A percentile compares a stretch with the other conserved stretches of the same genome.
Evolutionary conservation across 2,113 vertebrate species (phyloP).

Genomic region (Pseudorectes ferrugineus): DNA sequence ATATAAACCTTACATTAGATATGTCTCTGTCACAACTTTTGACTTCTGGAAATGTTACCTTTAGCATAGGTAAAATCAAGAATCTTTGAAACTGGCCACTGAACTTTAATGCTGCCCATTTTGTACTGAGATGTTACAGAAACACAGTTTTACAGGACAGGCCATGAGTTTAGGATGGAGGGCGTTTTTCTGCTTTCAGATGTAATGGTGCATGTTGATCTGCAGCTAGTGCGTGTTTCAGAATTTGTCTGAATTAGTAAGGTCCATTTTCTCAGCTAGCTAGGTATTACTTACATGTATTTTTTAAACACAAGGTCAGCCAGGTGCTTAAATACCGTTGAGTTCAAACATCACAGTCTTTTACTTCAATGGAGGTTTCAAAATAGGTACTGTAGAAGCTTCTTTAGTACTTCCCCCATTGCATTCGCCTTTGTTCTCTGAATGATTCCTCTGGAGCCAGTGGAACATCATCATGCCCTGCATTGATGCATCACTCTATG

Average conservation of each 20-base stretch:
- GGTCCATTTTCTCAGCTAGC: background rate
- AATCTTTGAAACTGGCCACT: background rate
- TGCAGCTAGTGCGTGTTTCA: background rate
- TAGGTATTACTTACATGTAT: background rate
- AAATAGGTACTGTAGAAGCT: background rate
- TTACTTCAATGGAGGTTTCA: background rate
- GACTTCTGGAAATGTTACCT: background rate
- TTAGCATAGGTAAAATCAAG: background rate
- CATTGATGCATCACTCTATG: background rate
- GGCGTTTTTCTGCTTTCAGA: background rate
- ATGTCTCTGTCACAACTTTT: background rate
- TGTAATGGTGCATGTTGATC: background rate
- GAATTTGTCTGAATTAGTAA: background rate
- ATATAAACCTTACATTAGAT: constrained; percentile 12
- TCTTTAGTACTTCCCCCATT: background rate
- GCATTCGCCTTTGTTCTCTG: background rate
- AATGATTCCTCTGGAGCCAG: background rate
- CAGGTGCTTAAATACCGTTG: background rate
- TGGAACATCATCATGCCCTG: background rate
- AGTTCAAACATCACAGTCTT: background rate
- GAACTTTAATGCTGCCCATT: background rate
- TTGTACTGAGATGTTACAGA: background rate
- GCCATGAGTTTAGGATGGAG: background rate
- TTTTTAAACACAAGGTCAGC: background rate
- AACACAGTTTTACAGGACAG: background rate